Conservation (phyloP, 2,113 vertebrate genomes). For the Oreochromis niloticus region DNA sequence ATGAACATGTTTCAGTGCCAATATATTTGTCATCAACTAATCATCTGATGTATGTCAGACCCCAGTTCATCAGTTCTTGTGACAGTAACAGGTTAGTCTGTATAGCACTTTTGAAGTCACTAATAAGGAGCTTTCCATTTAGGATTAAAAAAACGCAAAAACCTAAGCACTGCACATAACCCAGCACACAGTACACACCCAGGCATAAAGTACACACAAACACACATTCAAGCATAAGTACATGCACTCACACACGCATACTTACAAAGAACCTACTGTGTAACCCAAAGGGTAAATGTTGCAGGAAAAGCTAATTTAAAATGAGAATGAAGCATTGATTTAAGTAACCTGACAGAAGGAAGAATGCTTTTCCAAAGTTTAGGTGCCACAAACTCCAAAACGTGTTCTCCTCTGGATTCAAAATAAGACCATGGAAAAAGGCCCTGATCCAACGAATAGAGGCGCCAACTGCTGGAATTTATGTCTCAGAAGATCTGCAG, state of each 20-base stretch:
- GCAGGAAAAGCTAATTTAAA: background rate
- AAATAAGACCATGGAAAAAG: background rate
- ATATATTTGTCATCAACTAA: no score
- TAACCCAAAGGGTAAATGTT: background rate
- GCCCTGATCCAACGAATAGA: background rate
- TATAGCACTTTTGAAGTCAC: background rate
- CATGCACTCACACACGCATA: background rate
- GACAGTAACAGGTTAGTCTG: background rate
- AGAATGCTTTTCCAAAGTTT: background rate
- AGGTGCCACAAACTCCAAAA: background rate
- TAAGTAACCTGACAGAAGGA: background rate
- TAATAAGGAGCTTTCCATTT: background rate
- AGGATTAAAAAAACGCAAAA: background rate
- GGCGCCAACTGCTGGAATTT: accelerated
- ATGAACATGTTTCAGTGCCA: no score
- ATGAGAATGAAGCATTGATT: background rate
- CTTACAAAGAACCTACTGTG: background rate
- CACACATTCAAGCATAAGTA: background rate
- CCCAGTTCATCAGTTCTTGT: background rate
- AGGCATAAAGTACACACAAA: background rate
- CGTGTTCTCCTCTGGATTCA: background rate
- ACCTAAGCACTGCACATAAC: background rate
- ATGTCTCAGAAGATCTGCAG: background rate
- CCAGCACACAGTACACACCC: background rate
- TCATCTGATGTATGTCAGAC: background rate